Conservation (phyloP, 2,888 invertebrate genomes). For the Acleris laterana region DNA sequence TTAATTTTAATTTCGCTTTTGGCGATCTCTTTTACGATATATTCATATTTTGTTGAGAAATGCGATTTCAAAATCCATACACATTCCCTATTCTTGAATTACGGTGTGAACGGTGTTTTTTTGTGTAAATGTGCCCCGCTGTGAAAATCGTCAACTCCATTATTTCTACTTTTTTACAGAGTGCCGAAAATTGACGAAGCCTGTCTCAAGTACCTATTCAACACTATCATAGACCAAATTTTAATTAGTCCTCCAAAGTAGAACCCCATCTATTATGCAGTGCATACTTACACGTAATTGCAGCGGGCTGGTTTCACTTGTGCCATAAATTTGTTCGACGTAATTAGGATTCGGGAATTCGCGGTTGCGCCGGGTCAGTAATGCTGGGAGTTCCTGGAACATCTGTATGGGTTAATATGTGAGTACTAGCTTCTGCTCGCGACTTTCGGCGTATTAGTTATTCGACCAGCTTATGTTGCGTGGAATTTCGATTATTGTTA, state of each 20-base stretch:
- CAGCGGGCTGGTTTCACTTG: conserved; percentile 55
- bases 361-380: conserved; percentile 25
- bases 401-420: conserved; percentile 1
- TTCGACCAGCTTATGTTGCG: too few relatives aligned
- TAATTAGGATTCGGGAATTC: conserved; percentile 55
- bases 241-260: not conserved
- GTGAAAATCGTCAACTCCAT: too few relatives aligned
- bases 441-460: too few relatives aligned
- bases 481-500: too few relatives aligned
- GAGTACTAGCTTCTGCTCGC: too few relatives aligned
- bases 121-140: too few relatives aligned
- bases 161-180: not conserved
- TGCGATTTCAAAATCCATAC: too few relatives aligned
- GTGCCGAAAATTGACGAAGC: not conserved
- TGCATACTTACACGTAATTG: conserved; percentile 52
- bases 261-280: conserved; percentile 13
- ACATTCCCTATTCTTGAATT: too few relatives aligned
- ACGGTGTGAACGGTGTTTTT: too few relatives aligned
- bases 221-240: not conserved
- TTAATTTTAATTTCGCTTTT: too few relatives aligned
- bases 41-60: too few relatives aligned
- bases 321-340: conserved; percentile 64
- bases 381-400: conserved; percentile 52
- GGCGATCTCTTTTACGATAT: too few relatives aligned
- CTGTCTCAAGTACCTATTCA: not conserved